These are phyloP conservation scores for Thaumatotibia leucotreta DNA, from an alignment of 1,140 invertebrate genomes.

Conservation along the genomic window DNA sequence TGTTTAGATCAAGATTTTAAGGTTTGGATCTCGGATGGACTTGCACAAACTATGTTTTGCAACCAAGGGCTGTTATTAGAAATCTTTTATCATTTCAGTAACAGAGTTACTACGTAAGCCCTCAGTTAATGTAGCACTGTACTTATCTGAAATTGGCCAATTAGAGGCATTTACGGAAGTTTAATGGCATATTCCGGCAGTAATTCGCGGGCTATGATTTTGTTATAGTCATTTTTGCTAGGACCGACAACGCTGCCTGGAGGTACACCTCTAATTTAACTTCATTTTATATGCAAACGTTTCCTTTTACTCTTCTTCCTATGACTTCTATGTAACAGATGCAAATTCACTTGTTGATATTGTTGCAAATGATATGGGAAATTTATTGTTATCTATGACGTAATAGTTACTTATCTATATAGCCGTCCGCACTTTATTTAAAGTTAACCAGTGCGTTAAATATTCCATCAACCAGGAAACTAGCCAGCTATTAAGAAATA, in stretches of 20 bases:
- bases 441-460: not conserved
- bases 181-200: not conserved
- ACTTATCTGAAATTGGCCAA: not conserved
- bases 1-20: conserved; percentile 25
- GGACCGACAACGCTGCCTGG: not conserved
- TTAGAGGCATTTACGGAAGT: not conserved
- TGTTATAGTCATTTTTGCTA: not conserved
- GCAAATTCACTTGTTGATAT: too few species aligned
- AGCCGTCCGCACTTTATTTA: not conserved
- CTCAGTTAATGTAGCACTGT: too few species aligned
- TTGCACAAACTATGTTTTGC: not conserved
- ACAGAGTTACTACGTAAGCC: not conserved
- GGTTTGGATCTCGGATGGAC: not conserved
- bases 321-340: too few species aligned
- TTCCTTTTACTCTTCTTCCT: too few species aligned
- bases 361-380: too few species aligned
- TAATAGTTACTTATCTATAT: too few species aligned
- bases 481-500: not conserved
- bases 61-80: conserved; percentile 4
- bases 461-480: not conserved
- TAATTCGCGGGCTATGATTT: not conserved
- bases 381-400: too few species aligned
- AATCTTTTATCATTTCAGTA: not conserved
- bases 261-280: not conserved
- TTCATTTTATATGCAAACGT: too few species aligned